These are phyloP conservation scores for Crypturellus undulatus DNA, from an alignment of 2,113 vertebrate genomes.

Conservation along the genomic window DNA sequence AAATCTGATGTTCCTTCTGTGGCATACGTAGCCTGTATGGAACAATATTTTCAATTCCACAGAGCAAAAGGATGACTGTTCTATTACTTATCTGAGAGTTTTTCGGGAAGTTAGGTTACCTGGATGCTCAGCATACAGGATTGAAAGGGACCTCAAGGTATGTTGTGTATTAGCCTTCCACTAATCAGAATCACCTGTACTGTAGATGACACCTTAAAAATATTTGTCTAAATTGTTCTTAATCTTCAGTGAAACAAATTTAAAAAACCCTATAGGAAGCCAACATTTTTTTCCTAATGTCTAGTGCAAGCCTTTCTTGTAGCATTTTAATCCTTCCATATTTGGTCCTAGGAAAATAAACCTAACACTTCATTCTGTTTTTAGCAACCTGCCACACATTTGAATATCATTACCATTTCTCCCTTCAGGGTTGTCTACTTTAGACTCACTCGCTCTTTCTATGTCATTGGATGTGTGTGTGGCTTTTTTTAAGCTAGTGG, in stretches of 20 bases:
- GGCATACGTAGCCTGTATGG: background rate
- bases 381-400: background rate
- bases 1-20: background rate
- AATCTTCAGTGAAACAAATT: background rate
- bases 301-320: background rate
- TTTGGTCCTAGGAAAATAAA: background rate
- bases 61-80: background rate
- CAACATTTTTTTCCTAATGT: background rate
- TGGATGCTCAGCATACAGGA: background rate
- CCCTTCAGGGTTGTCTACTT: background rate
- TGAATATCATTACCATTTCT: background rate
- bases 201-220: background rate
- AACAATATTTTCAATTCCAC: background rate
- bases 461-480: rapidly evolving
- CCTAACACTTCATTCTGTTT: background rate
- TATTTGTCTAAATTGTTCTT: background rate
- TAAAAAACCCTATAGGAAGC: background rate
- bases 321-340: background rate
- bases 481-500: background rate
- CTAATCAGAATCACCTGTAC: rapidly evolving
- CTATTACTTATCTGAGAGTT: background rate
- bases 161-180: background rate
- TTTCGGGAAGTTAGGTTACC: background rate
- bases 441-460: background rate
- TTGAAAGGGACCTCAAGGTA: background rate